These are phyloP conservation scores for Lampris incognitus DNA, from an alignment of 2,113 vertebrate genomes.

Conservation along the genomic window DNA sequence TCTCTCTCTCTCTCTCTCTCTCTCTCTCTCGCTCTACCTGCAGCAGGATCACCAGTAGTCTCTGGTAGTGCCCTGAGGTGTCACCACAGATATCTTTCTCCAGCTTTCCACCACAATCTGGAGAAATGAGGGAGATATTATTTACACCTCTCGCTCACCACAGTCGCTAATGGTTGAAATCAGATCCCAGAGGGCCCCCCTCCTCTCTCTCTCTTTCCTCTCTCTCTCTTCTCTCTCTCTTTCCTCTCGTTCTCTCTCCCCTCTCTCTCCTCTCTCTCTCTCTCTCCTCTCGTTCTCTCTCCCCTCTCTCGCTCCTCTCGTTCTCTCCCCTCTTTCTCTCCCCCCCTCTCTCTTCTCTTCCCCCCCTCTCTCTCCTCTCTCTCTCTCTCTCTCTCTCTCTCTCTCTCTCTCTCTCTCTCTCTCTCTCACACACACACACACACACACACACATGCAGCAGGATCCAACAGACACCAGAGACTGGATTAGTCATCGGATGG, in stretches of 20 bases:
- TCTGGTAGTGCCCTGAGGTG: constrained; percentile 92
- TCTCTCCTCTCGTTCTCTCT: too few relatives aligned
- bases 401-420: too few relatives aligned
- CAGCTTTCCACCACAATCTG: constrained; percentile 89
- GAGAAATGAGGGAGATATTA: constrained; percentile 55
- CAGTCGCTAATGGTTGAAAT: constrained; percentile 33
- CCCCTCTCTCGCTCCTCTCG: too few relatives aligned
- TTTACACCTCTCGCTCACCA: constrained; percentile 40
- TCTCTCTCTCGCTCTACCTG: constrained; percentile 82
- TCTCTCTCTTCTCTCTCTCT: not conserved
- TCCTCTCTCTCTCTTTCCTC: not conserved
- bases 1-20: not conserved
- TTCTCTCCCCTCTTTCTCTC: too few relatives aligned
- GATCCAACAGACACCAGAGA: constrained; percentile 16
- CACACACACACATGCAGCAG: constrained; percentile 1
- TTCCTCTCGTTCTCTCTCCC: not conserved
- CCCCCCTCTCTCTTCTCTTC: not conserved
- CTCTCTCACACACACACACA: too few relatives aligned
- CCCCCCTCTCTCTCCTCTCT: not conserved
- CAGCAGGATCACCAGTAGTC: constrained; percentile 91
- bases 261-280: not conserved
- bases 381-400: too few relatives aligned
- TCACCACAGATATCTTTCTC: constrained; percentile 92
- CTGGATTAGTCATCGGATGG: constrained; percentile 44
- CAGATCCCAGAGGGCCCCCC: constrained; percentile 4